Base-by-base conservation (phyloP, 1,140 invertebrate species). In the Drosophila simulans region DNA sequence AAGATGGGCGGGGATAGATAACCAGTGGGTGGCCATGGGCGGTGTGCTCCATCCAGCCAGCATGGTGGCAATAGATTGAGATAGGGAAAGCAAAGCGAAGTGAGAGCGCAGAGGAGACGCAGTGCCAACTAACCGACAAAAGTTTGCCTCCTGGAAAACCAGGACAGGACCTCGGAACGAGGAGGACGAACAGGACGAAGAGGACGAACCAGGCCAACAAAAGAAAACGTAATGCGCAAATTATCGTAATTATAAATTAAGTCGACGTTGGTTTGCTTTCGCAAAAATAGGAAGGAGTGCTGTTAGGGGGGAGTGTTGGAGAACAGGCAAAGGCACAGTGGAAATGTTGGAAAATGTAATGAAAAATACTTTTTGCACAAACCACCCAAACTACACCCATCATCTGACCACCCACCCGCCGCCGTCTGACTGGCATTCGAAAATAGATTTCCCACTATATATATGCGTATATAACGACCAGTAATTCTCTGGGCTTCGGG, bases 211-310 rank as follows among this genome's bases (percentile, higher is more conserved):
- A 65, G 66, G 72, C 59, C 80, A 84, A 89, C 84, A 89, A 89
- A 88, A 84, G 84, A 84, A 89, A 89, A 89, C 85, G 84, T 89
- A 89, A 84, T 82, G 85, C 84, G 77, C 84, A 89, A 89, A 89
- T 89, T 89, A 89, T 89, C 80, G 84, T 89, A 89, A 89, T 89
- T 89, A 89, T 89, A 89, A 89, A 89, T 89, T 89, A 89, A 89
- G 84, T 89, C 85, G 84, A 84, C 85, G 64, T 89, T 52, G 84
- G 78, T 78, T 71, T 74, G 77, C 56, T 31, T 42, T 52, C 25
- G 64, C 49, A 17, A 27, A 45, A 34, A 20, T 7, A 42, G 20
- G 20, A 22, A 22, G 20, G 20, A 22, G 20, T 22, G 20, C 20
- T 22, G 20, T 22, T 2, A 2, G 20, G 31, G 8, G 27, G 7